Evolutionary conservation across 1,140 invertebrate species (phyloP).

Genomic region (Gonatopus flavifemur): DNA sequence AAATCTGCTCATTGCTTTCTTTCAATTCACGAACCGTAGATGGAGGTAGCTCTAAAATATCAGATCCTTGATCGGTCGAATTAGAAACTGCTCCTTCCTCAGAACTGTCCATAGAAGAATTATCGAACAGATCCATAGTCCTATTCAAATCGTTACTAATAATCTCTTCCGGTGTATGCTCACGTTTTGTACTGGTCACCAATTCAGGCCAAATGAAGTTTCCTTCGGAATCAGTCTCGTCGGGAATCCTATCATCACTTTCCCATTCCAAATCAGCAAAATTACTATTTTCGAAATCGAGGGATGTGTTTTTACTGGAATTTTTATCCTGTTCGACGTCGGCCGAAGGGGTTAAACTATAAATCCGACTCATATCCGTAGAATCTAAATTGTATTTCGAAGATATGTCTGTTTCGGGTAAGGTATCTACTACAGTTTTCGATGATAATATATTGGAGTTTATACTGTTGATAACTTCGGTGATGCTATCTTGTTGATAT

Average conservation of each 20-base stretch:
- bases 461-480: constrained; percentile 41
- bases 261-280: too few species aligned
- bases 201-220: constrained; percentile 22
- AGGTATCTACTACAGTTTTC: constrained; percentile 17
- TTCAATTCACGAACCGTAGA: constrained; percentile 30
- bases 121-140: too few species aligned
- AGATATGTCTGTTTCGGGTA: constrained; percentile 33
- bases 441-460: constrained; percentile 37
- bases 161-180: too few species aligned
- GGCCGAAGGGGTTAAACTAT: constrained; percentile 44
- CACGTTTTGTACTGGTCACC: not conserved
- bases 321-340: too few species aligned
- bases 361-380: constrained; percentile 42
- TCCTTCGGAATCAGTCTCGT: too few species aligned
- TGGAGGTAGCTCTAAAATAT: constrained; percentile 37
- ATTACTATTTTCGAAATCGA: too few species aligned
- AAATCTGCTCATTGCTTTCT: constrained; percentile 36
- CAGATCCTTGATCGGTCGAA: constrained; percentile 31
- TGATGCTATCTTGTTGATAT: constrained; percentile 39
- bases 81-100: constrained; percentile 5
- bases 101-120: not conserved
- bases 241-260: too few species aligned
- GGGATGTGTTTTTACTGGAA: too few species aligned
- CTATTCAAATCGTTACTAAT: too few species aligned
- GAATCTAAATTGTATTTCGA: constrained; percentile 44